Base-by-base conservation (phyloP, 92 coral and sea anemone genomes). In the Isaurus tuberculatus region DNA sequence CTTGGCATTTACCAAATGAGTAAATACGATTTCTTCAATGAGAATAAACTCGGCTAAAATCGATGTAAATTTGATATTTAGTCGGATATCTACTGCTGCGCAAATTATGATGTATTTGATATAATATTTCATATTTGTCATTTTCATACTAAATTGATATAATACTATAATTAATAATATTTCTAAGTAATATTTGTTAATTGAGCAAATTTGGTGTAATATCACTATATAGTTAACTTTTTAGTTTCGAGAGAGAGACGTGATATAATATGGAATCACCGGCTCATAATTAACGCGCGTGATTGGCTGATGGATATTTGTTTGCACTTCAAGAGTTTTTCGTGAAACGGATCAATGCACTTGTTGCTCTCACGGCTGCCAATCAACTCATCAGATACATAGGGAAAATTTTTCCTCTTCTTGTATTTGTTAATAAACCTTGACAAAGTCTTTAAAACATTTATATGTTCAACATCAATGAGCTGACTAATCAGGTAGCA, bases 361-460 rank as follows among this genome's bases (percentile, higher is more conserved):
- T n/a, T n/a, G n/a, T n/a, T n/a, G n/a, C n/a, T n/a, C 43, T 28
- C n/a, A 67, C 26, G 43, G 72, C 72, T 67, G 72, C 72, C 72
- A 67, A 13, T 67, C 72, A 67, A 67, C 72, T 67, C 72, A 67
- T 67, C 72, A 67, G 32, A 67, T 30, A 67, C 43, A 67, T 67
- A 44, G 72, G 43, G 43, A 67, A 67, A 67, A n/a, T 29, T n/a
- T 67, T 67, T 67, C 72, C 43, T 30, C 72, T 67, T 67, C 72
- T 67, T 67, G 72, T 67, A 44, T 67, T 67, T 67, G 32, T 67
- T 67, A 30, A 1, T 67, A 67, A 67, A 67, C 72, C 72, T 67
- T 44, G 72, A 67, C 46, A 67, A 67, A 29, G 72, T 29, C 72
- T 67, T n/a, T n/a, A 44, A 44, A n/a, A 67, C 72, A 67, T 67